Evolutionary conservation across 2,888 invertebrate genomes (phyloP), one percentile per base, ranked within the genome.

Genomic region (Cephus rjabovi): DNA sequence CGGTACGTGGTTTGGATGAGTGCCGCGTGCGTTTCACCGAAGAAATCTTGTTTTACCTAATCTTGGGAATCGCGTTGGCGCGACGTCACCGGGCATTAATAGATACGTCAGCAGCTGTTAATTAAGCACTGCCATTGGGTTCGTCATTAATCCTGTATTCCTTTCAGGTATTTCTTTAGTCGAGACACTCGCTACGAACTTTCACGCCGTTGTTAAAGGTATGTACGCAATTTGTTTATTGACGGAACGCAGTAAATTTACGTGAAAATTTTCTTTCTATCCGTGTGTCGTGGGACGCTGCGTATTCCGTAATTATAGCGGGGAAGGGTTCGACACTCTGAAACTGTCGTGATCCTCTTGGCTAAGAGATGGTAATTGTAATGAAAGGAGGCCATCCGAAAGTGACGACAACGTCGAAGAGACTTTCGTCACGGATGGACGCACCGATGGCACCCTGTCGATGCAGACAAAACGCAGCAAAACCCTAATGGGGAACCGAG

Each of bases 41-140:
- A 11, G 74, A 81, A 81, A 82, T 82, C 80, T 79, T 81, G 82
- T 80, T 83, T 79, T 77, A 81, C 81, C 84, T 86, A 89, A 89
- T 89, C 88, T 87, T 80, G 81, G 80, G 80, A 86, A 87, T 87
- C 86, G 83, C 56, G 75, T 75, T 71, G 77, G 77, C 77, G 76
- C 71, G 34, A 74, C 11, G 75, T 31, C 69, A 37, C 56, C 77
- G 79, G 82, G 83, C 88, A 87, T 89, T 89, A 90, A 89, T 87
- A 89, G 88, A 88, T 83, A 86, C 83, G 89, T 89, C 88, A 87
- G 84, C 82, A 81, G 84, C 82, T 86, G 87, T 87, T 87, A 89
- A 90, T 90, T 89, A 90, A 88, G 85, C 84, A 82, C 83, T 80
- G 78, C 81, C 84, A 71, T 83, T 84, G 87, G 81, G 81, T 82